Conservation (phyloP, 2,888 invertebrate species). For the Glaucopsyche alexis region DNA sequence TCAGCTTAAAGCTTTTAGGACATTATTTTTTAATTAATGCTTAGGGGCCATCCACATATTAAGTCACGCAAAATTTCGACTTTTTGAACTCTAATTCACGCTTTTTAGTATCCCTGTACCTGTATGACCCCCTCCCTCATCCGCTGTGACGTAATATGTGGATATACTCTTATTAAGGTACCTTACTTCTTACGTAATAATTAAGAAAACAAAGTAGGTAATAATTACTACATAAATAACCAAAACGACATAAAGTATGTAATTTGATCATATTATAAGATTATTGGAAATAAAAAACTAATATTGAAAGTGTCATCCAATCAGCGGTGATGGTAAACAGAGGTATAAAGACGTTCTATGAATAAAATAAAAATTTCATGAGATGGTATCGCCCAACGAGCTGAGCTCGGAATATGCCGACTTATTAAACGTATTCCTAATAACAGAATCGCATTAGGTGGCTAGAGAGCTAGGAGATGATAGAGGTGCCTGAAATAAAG, state of each 20-base stretch:
- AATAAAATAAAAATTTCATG: slow-evolving; percentile 78
- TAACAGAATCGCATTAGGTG: slow-evolving; percentile 72
- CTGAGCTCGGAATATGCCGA: slow-evolving; percentile 71
- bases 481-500: slow-evolving; percentile 22
- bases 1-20: no score
- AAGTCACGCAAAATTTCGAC: no score
- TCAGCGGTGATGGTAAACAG: slow-evolving; percentile 64
- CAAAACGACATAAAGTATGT: background rate
- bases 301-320: slow-evolving; percentile 29
- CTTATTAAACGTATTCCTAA: slow-evolving; percentile 71
- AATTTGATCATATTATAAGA: background rate
- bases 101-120: no score
- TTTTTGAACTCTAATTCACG: no score
- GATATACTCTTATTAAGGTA: no score
- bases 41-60: no score
- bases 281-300: slow-evolving; percentile 27
- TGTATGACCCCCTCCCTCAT: no score
- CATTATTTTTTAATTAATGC: no score
- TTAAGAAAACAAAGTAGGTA: background rate
- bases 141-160: no score
- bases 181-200: no score
- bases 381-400: slow-evolving; percentile 70
- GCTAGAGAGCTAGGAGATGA: slow-evolving; percentile 42
- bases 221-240: background rate
- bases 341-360: slow-evolving; percentile 74